Evolutionary conservation across 2,888 invertebrate genomes (phyloP).

Genomic region (Chesias legatella): DNA sequence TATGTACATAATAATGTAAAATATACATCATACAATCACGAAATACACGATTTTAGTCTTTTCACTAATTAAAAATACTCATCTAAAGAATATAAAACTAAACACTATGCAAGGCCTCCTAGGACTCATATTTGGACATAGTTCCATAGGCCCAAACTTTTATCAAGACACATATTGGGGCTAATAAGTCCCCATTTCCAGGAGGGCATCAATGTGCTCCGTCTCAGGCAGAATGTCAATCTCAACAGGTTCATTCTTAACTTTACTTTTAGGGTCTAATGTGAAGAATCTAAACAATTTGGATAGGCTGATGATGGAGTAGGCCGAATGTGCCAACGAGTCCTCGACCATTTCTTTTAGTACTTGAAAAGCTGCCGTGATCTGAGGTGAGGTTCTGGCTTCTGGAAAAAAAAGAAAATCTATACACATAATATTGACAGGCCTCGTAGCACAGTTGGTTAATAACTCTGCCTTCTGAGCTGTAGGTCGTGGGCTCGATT

Average conservation of each 20-base stretch:
- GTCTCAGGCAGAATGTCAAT: conserved; percentile 70
- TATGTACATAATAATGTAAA: conserved; percentile 9
- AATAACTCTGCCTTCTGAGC: no score
- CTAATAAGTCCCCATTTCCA: conserved; percentile 66
- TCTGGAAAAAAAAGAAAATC: conserved; percentile 66
- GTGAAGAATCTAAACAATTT: conserved; percentile 77
- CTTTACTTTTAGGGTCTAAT: conserved; percentile 50
- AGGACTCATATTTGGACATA: no score
- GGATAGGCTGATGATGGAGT: conserved; percentile 83
- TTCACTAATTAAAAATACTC: background rate
- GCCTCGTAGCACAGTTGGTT: no score
- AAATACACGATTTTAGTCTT: conserved; percentile 4
- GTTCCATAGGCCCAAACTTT: no score
- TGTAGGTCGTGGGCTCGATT: no score
- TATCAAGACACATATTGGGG: no score
- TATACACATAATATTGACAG: no score
- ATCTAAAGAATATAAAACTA: no score
- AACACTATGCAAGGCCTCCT: no score
- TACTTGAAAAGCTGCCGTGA: conserved; percentile 79
- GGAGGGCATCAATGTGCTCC: conserved; percentile 69
- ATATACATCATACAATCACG: conserved; percentile 4
- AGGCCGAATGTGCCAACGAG: conserved; percentile 84
- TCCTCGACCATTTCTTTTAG: conserved; percentile 85
- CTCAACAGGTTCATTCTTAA: conserved; percentile 57
- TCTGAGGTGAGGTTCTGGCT: conserved; percentile 67